A percentile compares a stretch with the other conserved stretches of the same genome.
These are phyloP conservation scores for Mustelus asterias DNA, from an alignment of 2,113 vertebrate genomes.

Conservation along the genomic window DNA sequence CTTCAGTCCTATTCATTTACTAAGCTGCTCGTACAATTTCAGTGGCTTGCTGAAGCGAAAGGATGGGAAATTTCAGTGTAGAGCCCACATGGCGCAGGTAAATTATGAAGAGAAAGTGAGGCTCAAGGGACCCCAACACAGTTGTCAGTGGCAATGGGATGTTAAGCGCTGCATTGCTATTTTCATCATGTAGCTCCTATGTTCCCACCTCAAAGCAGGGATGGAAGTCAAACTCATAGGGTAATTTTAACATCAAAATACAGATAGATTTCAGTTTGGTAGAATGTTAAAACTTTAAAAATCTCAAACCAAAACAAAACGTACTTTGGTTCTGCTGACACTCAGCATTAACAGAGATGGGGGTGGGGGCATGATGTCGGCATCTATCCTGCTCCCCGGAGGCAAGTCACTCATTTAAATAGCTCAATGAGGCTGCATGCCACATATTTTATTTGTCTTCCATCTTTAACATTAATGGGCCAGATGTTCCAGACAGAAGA, in stretches of 20 bases:
- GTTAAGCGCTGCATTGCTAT: neutral
- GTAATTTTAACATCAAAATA: neutral
- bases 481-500: neutral
- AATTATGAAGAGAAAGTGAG: neutral
- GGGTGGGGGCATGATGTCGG: no score
- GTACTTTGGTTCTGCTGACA: neutral
- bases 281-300: neutral
- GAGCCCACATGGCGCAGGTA: neutral
- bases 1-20: neutral
- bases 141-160: no score
- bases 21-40: neutral
- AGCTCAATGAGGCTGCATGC: neutral
- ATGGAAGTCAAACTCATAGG: neutral
- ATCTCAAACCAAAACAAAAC: neutral
- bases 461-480: neutral
- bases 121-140: neutral
- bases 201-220: neutral
- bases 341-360: neutral
- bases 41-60: neutral
- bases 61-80: neutral
- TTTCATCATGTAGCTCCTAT: neutral
- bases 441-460: neutral
- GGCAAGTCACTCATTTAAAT: neutral
- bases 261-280: neutral
- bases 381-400: neutral